phyloP scores from a whole-genome alignment of 2,888 invertebrate species.

The Neria commutata region DNA sequence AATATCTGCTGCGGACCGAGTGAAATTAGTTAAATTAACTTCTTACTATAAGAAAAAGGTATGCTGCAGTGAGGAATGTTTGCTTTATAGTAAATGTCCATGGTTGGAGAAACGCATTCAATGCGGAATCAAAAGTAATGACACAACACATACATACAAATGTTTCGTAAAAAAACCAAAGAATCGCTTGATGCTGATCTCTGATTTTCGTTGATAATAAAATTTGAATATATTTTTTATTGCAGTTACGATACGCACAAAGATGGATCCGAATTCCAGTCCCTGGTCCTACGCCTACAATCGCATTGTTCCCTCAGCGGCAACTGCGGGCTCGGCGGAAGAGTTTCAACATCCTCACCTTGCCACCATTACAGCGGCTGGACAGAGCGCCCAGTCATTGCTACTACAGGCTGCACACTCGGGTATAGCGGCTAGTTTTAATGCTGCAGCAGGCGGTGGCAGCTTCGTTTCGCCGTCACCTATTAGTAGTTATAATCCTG shows the following conservation, averaged over 20 bases:
- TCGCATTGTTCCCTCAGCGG: conserved; percentile 74
- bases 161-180: too few species aligned
- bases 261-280: conserved; percentile 84
- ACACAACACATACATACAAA: too few species aligned
- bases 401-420: conserved; percentile 70
- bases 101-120: too few species aligned
- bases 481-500: conserved; percentile 77
- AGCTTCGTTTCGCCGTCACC: conserved; percentile 75
- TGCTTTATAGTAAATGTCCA: too few species aligned
- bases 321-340: conserved; percentile 67
- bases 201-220: too few species aligned
- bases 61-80: too few species aligned
- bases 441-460: conserved; percentile 56
- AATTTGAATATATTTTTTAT: too few species aligned
- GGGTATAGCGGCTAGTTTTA: conserved; percentile 70
- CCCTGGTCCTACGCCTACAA: conserved; percentile 88
- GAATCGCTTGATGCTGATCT: too few species aligned
- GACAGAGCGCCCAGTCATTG: conserved; percentile 72
- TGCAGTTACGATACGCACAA: conserved; percentile 29
- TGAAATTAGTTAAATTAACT: too few species aligned
- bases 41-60: too few species aligned
- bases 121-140: too few species aligned
- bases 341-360: conserved; percentile 74
- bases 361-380: conserved; percentile 64
- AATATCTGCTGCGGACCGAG: too few species aligned